Evolutionary conservation across 2,888 invertebrate genomes (phyloP).

Genomic region (Diarsia mendica): DNA sequence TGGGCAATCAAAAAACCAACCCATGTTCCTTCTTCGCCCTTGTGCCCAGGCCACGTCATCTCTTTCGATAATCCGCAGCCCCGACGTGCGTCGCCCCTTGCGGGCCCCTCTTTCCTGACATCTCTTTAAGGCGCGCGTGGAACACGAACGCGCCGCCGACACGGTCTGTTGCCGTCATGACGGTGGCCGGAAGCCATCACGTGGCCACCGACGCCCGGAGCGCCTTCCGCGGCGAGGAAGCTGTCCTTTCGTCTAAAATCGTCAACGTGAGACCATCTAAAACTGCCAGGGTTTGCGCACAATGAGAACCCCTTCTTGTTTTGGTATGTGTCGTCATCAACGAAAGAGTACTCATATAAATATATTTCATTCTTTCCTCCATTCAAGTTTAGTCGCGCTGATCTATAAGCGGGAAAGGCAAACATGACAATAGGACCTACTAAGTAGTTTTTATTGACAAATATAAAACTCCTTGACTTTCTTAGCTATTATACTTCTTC

Average conservation of each 20-base stretch:
- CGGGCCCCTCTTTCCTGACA: too few relatives aligned
- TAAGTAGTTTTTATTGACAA: conserved; percentile 63
- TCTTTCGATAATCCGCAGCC: too few relatives aligned
- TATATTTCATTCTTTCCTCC: conserved; percentile 71
- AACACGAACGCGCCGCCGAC: too few relatives aligned
- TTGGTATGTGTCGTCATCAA: conserved; percentile 65
- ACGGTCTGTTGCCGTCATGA: too few relatives aligned
- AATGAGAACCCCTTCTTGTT: conserved; percentile 69
- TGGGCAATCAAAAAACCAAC: too few relatives aligned
- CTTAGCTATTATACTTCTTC: conserved; percentile 66
- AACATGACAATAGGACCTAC: conserved; percentile 46
- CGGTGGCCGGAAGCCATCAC: too few relatives aligned
- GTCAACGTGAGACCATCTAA: neutral
- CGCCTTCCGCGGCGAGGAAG: too few relatives aligned
- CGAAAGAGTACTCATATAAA: conserved; percentile 73
- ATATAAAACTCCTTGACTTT: conserved; percentile 73
- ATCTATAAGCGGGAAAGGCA: conserved; percentile 20
- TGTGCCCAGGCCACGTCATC: too few relatives aligned
- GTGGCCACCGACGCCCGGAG: too few relatives aligned
- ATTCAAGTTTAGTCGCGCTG: conserved; percentile 61
- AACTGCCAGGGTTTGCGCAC: conserved; percentile 63
- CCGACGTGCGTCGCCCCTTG: too few relatives aligned
- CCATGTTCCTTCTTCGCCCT: too few relatives aligned
- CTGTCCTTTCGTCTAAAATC: neutral
- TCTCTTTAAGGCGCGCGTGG: too few relatives aligned